phyloP scores from a whole-genome alignment of 2,888 invertebrate genomes.

The Andrena chrysosceles region DNA sequence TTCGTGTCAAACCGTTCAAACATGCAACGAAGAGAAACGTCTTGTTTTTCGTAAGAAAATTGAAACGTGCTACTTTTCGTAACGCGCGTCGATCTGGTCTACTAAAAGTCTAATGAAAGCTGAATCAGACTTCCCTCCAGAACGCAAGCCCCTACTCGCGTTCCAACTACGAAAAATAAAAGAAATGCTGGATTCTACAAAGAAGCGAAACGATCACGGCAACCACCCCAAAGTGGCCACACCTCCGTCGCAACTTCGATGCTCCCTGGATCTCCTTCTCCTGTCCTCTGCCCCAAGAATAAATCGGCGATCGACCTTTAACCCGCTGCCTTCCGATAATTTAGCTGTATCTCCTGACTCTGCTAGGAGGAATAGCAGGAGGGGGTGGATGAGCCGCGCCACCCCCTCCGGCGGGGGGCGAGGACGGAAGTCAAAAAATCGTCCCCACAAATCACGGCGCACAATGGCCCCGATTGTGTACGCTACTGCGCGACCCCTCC shows the following conservation, averaged over 20 bases:
- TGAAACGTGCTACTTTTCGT: too few relatives aligned
- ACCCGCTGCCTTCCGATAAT: slow-evolving; percentile 75
- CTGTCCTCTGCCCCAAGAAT: slow-evolving; percentile 36
- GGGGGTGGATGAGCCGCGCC: slow-evolving; percentile 58
- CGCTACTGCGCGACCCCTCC: slow-evolving; percentile 66
- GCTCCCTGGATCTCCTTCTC: neutral
- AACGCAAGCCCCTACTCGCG: too few relatives aligned
- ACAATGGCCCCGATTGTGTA: slow-evolving; percentile 84
- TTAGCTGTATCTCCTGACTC: slow-evolving; percentile 75
- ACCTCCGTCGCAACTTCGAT: slow-evolving; percentile 32
- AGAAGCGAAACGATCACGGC: slow-evolving; percentile 6
- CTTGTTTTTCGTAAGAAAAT: too few relatives aligned
- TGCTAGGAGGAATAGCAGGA: slow-evolving; percentile 45
- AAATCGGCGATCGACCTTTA: slow-evolving; percentile 73
- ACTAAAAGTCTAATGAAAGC: too few relatives aligned
- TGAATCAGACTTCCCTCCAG: too few relatives aligned
- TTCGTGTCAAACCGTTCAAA: too few relatives aligned
- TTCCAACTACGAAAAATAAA: neutral
- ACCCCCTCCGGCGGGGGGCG: slow-evolving; percentile 68
- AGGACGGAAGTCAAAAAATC: slow-evolving; percentile 84
- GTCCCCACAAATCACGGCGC: slow-evolving; percentile 84
- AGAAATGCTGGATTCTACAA: slow-evolving; percentile 17
- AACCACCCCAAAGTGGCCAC: slow-evolving; percentile 12
- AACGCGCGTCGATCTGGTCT: too few relatives aligned
- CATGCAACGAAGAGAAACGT: too few relatives aligned